A percentile compares a stretch with the other conserved stretches of the same genome.
Conservation (phyloP, 2,888 invertebrate species). For the Steinernema scapterisci region DNA sequence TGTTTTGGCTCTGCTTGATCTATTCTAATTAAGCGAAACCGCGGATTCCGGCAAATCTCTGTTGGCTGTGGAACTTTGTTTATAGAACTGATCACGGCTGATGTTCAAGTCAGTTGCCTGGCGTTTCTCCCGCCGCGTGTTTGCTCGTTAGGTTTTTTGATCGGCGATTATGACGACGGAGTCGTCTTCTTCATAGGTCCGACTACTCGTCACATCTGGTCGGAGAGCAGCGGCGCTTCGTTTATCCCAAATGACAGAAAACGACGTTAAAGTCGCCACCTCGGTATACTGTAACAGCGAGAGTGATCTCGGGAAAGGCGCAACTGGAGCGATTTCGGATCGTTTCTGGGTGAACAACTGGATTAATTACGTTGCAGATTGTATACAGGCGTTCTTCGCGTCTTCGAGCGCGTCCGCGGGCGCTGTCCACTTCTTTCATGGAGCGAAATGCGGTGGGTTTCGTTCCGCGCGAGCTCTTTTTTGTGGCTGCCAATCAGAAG, state of each 20-base stretch:
- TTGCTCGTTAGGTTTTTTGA: neutral
- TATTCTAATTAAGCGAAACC: no score
- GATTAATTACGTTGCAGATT: conserved; percentile 7
- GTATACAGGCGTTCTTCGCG: neutral
- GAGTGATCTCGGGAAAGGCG: neutral
- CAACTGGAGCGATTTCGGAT: neutral
- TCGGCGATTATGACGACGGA: neutral
- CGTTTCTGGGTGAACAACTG: neutral
- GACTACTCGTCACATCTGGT: no score
- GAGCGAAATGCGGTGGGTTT: neutral
- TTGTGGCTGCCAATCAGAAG: neutral
- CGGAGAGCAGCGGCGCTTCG: no score
- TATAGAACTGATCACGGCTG: neutral
- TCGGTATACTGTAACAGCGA: neutral
- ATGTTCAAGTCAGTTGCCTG: neutral
- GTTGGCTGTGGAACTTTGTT: no score
- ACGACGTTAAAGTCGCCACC: no score
- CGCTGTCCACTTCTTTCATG: neutral
- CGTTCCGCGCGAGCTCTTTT: neutral
- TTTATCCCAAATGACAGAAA: no score
- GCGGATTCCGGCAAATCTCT: no score
- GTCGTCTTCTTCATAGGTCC: neutral
- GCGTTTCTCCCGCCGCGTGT: neutral
- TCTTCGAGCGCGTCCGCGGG: neutral
- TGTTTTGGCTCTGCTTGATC: neutral